These are phyloP conservation scores for Pseudois nayaur DNA, from an alignment of 2,113 vertebrate genomes.

Conservation along the genomic window DNA sequence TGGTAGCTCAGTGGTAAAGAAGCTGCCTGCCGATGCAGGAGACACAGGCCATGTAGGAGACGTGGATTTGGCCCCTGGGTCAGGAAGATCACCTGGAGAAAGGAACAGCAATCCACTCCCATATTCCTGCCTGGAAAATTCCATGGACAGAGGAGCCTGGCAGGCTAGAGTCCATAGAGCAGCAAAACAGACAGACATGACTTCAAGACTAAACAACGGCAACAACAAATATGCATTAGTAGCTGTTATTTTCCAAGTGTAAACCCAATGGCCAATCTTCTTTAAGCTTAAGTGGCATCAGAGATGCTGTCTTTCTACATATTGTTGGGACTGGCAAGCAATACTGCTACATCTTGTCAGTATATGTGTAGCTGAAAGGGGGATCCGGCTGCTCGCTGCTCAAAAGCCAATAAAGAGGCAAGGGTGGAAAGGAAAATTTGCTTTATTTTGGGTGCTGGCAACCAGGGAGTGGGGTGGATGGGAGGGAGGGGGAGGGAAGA, in stretches of 20 bases:
- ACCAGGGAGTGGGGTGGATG: not conserved
- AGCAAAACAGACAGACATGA: not conserved
- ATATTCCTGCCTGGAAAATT: not conserved
- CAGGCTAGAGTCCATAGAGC: not conserved
- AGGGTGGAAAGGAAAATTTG: not conserved
- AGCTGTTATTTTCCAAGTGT: not conserved
- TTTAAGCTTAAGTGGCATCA: not conserved
- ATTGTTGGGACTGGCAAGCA: not conserved
- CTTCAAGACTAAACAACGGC: not conserved
- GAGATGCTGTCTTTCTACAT: not conserved
- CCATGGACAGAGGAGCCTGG: not conserved
- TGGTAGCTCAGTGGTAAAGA: not conserved
- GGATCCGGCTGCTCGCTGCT: not conserved
- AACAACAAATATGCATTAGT: not conserved
- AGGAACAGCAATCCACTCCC: not conserved
- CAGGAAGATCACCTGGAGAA: not conserved
- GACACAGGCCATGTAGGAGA: not conserved
- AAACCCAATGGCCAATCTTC: not conserved
- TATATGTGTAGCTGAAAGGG: not conserved
- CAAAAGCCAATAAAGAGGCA: not conserved
- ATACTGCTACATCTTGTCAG: not conserved
- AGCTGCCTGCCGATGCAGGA: not conserved
- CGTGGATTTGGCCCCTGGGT: not conserved
- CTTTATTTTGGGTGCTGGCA: not conserved
- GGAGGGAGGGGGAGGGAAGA: not conserved